These are phyloP conservation scores for Loxodonta africana DNA, from an alignment of 2,113 vertebrate species.

Conservation along the genomic window DNA sequence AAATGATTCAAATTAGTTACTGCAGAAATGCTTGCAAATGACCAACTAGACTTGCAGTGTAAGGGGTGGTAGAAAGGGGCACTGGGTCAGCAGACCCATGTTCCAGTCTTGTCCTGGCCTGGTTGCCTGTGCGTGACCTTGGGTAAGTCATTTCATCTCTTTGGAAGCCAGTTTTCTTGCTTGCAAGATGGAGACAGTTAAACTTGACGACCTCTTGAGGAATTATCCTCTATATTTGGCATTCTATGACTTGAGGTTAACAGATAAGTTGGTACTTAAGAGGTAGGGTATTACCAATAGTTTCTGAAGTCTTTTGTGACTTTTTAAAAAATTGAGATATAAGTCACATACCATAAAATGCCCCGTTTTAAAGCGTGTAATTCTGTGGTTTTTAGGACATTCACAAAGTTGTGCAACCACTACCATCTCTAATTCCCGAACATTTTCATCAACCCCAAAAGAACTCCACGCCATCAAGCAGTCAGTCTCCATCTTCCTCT, in stretches of 20 bases:
- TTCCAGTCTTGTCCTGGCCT: neutral
- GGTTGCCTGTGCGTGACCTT: neutral
- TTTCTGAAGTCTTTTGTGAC: slow-evolving; percentile 35
- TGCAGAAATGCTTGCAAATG: neutral
- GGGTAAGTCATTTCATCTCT: neutral
- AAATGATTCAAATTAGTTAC: neutral
- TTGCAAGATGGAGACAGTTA: neutral
- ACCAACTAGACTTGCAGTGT: neutral
- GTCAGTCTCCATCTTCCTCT: neutral
- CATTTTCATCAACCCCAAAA: neutral
- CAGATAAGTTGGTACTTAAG: neutral
- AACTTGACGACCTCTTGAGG: neutral
- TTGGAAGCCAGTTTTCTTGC: slow-evolving; percentile 6
- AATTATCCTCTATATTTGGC: neutral
- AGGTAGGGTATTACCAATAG: neutral
- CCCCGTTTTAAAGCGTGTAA: neutral
- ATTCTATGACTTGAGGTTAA: neutral
- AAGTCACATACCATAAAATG: slow-evolving; percentile 11
- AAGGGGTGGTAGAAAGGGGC: neutral
- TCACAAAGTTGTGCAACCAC: slow-evolving; percentile 12
- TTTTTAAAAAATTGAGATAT: neutral
- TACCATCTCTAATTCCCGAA: neutral
- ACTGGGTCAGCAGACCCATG: neutral
- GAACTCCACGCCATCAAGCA: neutral
- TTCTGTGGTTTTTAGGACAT: neutral